Evolutionary conservation across 2,797 vertebrate genomes (phyloP).

Genomic region (Pangasius krempfi): DNA sequence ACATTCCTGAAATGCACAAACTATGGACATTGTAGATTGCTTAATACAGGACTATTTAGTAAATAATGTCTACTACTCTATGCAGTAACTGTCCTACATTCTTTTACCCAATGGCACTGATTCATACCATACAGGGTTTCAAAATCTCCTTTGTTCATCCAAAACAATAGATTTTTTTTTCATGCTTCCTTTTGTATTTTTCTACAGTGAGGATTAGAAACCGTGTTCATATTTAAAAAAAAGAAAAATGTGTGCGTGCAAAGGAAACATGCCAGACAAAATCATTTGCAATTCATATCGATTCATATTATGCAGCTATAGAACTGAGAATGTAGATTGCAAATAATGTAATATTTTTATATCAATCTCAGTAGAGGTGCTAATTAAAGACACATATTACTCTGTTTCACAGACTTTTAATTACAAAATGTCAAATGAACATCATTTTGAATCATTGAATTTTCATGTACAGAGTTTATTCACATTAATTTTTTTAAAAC

Average conservation of each 20-base stretch:
- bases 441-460: background rate
- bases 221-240: background rate
- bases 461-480: constrained; percentile 2
- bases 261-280: background rate
- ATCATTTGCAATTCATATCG: background rate
- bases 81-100: background rate
- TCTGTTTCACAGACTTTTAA: constrained; percentile 9
- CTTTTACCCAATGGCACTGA: background rate
- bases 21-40: background rate
- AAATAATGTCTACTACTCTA: background rate
- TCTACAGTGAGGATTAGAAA: background rate
- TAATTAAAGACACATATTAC: background rate
- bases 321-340: background rate
- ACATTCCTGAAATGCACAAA: background rate
- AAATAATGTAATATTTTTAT: background rate
- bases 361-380: background rate
- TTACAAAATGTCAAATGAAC: background rate
- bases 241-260: background rate
- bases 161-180: background rate
- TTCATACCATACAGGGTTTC: background rate
- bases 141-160: background rate
- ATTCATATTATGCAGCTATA: background rate
- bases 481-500: background rate
- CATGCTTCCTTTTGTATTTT: background rate
- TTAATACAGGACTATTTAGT: background rate